Base-by-base conservation (phyloP, 1,140 invertebrate species). In the Drosophila jambulina region DNA sequence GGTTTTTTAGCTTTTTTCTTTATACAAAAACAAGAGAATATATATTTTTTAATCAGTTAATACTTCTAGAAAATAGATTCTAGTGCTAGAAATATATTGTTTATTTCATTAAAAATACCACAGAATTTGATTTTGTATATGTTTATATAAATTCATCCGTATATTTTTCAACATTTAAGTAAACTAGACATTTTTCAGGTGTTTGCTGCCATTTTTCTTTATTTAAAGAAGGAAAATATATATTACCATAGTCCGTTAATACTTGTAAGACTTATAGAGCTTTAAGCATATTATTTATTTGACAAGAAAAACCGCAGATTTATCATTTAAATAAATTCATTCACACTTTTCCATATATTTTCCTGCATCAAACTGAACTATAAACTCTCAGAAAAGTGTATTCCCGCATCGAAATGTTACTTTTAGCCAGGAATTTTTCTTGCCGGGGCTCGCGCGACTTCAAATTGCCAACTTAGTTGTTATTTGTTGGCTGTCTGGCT, bases 391-490 rank as follows among this genome's bases (percentile, higher is more conserved):
- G 3, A 27, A 13, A 49, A 49, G 53, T 38, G 53, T 25, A 56
- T 56, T 3, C 15, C 15, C 3, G 2, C 2, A 42, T 13, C 36
- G 21, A n/a, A 38, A 25, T 36, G 34, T 25, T 56, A 1, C 53
- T n/a, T 12, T 38, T 51, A 9, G 10, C 23, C 23, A 12, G 34
- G 23, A n/a, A 53, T n/a, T 19, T 36, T 36, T 57, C 38, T 45
- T 48, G 58, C 72, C 48, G 79, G 38, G 53, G 40, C 45, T 64
- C 59, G 75, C 76, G 84, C 84, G 84, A 74, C 84, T 88, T 75
- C 84, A 87, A 88, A 87, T 87, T 87, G 84, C 84, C 77, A 87
- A 87, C 80, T 83, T 88, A 88, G 84, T 87, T 87, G 84, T 87
- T 87, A 87, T 87, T 87, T 87, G 84, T 83, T 88, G 77, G 77